Conservation (phyloP, 2,888 invertebrate genomes). For the Sarcophaga caerulescens region DNA sequence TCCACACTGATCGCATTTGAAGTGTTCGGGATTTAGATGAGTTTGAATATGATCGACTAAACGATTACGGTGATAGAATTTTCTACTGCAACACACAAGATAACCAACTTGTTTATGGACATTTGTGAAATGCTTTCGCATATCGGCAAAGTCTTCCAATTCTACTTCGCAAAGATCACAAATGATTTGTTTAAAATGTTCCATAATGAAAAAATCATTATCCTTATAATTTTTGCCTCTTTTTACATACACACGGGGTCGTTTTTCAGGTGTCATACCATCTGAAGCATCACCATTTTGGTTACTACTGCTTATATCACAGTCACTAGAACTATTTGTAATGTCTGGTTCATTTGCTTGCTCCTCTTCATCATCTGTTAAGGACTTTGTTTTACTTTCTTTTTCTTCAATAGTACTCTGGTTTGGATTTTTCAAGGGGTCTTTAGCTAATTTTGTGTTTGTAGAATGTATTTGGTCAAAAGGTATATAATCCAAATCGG, state of each 20-base stretch:
- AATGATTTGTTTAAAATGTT: slow-evolving; percentile 73
- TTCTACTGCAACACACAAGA: slow-evolving; percentile 74
- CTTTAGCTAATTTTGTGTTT: no score
- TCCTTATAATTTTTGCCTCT: slow-evolving; percentile 73
- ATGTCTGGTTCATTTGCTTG: slow-evolving; percentile 47
- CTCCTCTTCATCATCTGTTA: slow-evolving; percentile 29
- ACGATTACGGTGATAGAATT: slow-evolving; percentile 72
- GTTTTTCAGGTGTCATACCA: slow-evolving; percentile 69
- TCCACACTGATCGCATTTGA: slow-evolving; percentile 73
- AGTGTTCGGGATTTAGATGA: slow-evolving; percentile 76
- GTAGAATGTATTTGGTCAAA: no score
- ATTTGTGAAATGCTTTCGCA: slow-evolving; percentile 72
- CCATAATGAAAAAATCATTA: slow-evolving; percentile 73
- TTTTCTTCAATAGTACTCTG: background rate
- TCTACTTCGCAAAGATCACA: slow-evolving; percentile 73
- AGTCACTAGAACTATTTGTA: slow-evolving; percentile 66
- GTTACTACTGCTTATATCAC: slow-evolving; percentile 60
- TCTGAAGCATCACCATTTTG: slow-evolving; percentile 64
- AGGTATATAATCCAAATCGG: background rate
- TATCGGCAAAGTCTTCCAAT: slow-evolving; percentile 74
- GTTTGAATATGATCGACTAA: slow-evolving; percentile 75
- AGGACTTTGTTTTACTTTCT: background rate
- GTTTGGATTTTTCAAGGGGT: background rate
- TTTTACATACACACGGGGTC: slow-evolving; percentile 70
- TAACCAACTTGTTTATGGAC: slow-evolving; percentile 73